A percentile compares a stretch with the other conserved stretches of the same genome.
Evolutionary conservation across 2,797 vertebrate genomes (phyloP).

Genomic region (Erithacus rubecula): DNA sequence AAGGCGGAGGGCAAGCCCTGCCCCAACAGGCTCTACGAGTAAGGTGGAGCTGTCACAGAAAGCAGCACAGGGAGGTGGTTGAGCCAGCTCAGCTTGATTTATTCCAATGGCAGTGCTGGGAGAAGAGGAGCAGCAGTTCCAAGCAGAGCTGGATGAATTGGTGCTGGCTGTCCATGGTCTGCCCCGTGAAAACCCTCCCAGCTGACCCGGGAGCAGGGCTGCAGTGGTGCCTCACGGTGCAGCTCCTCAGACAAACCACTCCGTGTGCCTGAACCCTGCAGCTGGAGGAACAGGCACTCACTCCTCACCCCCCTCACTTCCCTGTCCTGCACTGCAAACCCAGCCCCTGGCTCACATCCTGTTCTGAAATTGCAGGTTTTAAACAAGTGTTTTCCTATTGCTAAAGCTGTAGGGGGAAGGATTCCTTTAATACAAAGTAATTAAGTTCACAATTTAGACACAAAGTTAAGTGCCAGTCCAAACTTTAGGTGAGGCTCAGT

Average conservation of each 20-base stretch:
- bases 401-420: neutral
- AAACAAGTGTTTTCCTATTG: neutral
- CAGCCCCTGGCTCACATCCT: accelerated
- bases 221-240: accelerated
- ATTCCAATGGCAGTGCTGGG: neutral
- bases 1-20: neutral
- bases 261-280: constrained; percentile 84
- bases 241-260: constrained; percentile 83
- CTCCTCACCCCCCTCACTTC: neutral
- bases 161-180: accelerated
- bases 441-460: neutral
- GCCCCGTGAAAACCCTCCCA: neutral
- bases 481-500: accelerated
- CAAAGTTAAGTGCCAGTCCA: neutral
- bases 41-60: neutral
- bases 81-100: neutral
- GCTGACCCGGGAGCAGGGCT: accelerated
- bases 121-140: accelerated
- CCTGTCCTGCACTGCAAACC: accelerated
- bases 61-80: neutral
- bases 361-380: neutral
- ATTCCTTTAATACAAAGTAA: neutral
- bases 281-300: constrained; percentile 67
- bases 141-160: accelerated
- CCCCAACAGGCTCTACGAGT: neutral